Percentiles rank a stretch among this genome's conserved stretches.
phyloP scores from a whole-genome alignment of 2,113 vertebrate species.

The Mobula hypostoma region DNA sequence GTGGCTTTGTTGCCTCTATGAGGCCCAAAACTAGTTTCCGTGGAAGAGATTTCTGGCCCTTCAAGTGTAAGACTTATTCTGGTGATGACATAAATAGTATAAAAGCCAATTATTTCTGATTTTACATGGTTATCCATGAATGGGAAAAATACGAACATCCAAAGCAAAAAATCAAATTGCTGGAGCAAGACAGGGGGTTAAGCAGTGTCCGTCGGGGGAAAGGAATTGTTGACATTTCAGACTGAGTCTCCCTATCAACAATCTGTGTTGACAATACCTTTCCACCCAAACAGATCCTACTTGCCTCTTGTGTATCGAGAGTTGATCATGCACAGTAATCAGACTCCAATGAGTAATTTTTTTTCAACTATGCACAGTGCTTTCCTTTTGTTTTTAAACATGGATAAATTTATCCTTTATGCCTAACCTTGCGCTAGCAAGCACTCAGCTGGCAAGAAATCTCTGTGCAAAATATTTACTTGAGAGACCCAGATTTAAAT shows the following conservation, averaged over 20 bases:
- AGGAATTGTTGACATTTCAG: no score
- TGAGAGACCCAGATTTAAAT: background rate
- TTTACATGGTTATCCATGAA: background rate
- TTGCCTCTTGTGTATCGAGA: no score
- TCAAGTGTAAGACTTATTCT: background rate
- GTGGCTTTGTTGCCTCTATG: no score
- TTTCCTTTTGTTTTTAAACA: background rate
- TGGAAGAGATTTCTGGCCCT: no score
- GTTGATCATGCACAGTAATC: background rate
- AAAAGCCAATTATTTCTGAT: background rate
- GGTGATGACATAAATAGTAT: background rate
- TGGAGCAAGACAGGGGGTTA: no score
- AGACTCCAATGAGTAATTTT: no score
- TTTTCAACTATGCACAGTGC: background rate
- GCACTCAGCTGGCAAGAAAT: background rate
- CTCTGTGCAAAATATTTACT: no score
- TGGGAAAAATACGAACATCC: background rate
- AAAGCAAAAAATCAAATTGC: background rate
- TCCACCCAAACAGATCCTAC: no score
- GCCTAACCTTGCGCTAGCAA: background rate
- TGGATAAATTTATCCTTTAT: background rate
- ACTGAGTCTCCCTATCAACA: no score
- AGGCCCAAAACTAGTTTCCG: no score
- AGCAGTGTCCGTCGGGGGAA: no score
- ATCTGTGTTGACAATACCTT: no score